phyloP scores from a whole-genome alignment of 1,140 invertebrate genomes.

The Microplitis mediator region DNA sequence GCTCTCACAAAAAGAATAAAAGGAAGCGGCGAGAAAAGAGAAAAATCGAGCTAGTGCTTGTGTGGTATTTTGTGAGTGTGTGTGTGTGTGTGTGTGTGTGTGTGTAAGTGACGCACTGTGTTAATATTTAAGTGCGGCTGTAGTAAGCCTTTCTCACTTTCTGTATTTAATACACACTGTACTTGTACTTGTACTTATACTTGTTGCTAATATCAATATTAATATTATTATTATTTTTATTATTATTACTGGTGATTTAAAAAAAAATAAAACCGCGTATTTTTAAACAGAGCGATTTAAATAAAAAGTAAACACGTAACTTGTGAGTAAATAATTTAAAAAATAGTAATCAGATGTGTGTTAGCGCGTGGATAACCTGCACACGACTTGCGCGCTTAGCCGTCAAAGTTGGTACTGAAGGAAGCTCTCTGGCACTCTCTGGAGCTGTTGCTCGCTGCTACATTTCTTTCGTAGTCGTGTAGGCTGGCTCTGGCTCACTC shows the following conservation, averaged over 20 bases:
- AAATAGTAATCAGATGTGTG: not conserved
- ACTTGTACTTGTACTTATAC: too few relatives aligned
- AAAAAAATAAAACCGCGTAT: too few relatives aligned
- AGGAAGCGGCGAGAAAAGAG: not conserved
- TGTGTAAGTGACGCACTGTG: too few relatives aligned
- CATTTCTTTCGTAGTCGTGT: conserved; percentile 54
- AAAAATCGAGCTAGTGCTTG: not conserved
- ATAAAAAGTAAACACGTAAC: not conserved
- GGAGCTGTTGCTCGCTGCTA: conserved; percentile 33
- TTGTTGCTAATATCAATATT: too few relatives aligned
- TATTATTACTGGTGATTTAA: too few relatives aligned
- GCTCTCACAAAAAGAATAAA: not conserved
- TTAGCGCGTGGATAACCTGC: conserved; percentile 41
- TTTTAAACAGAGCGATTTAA: too few relatives aligned
- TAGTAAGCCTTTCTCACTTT: too few relatives aligned
- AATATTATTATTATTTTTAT: not conserved
- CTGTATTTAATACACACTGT: too few relatives aligned
- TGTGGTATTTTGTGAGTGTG: not conserved
- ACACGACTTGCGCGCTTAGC: conserved; percentile 47
- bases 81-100: too few relatives aligned
- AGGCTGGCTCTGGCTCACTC: not conserved
- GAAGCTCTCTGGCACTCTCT: conserved; percentile 42
- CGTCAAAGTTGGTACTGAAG: conserved; percentile 59
- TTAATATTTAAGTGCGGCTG: too few relatives aligned
- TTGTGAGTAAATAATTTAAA: not conserved